Evolutionary conservation across 2,797 vertebrate genomes (phyloP), one percentile per base, ranked within the genome.

Genomic region (Gallirallus australis): DNA sequence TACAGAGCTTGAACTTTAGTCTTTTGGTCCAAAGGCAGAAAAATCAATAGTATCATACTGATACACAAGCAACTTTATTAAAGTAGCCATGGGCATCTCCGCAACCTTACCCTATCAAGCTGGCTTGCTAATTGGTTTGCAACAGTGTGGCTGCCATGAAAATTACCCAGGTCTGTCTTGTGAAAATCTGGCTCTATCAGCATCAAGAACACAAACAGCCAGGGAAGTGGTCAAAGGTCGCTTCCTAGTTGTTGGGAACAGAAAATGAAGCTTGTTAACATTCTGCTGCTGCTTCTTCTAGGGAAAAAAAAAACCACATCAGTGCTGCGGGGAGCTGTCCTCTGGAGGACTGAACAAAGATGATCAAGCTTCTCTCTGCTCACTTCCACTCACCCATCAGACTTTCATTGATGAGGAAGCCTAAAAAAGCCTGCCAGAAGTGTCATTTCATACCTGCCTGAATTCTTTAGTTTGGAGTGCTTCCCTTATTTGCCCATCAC

Each of bases 191-290:
- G 89, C 90, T 75, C 48, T 77, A 95, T 94, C 86, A 95, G 81
- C 91, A 94, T 91, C 80, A 95, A 93, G 87, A 95, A 93, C 94
- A 96, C 81, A 96, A 96, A 88, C 77, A 96, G 68, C 66, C 82
- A 64, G 89, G 86, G 81, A 92, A 97, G 54, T 1, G 23, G 94
- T 82, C 91, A 97, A 86, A 96, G 93, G 83, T 93, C 70, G 0
- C 85, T 92, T 84, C 84, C 82, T 90, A 23, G 16, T 75, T 93
- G 94, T 86, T 96, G 85, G 76, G 80, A 93, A 91, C 1, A 18
- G 92, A 97, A 97, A 97, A 97, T 89, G 73, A 96, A 96, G 85
- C 96, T 95, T 96, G 95, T 97, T 97, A 97, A 94, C 96, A 96
- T 96, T 97, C 95, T 93, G 94, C 87, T 88, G 82, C 87, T 83